Evolutionary conservation across 2,888 invertebrate genomes (phyloP).

Genomic region (Drosophila subsilvestris): DNA sequence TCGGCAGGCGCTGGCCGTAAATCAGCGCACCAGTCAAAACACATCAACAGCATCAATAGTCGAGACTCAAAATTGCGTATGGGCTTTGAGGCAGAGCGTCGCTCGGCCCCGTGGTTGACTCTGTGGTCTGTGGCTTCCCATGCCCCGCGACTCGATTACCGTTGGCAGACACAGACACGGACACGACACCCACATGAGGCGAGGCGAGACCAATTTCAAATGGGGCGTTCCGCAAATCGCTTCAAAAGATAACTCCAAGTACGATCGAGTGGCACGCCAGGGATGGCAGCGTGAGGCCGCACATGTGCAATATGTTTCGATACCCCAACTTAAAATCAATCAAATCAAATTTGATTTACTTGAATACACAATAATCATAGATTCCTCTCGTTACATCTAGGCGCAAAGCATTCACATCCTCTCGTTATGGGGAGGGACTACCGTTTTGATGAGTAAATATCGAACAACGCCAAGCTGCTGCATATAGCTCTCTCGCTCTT

Average conservation of each 20-base stretch:
- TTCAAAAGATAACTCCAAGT: slow-evolving; percentile 36
- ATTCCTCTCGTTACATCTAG: too few species aligned
- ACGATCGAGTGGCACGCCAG: slow-evolving; percentile 1
- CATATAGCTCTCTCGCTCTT: too few species aligned
- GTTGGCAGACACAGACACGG: slow-evolving; percentile 16
- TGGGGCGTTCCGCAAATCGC: slow-evolving; percentile 59
- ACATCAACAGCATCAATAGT: slow-evolving; percentile 61
- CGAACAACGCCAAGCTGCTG: too few species aligned
- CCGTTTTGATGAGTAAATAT: too few species aligned
- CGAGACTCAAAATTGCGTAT: slow-evolving; percentile 2
- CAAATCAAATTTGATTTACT: too few species aligned
- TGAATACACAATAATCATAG: too few species aligned
- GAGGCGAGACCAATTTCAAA: slow-evolving; percentile 36
- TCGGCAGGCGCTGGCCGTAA: slow-evolving; percentile 73
- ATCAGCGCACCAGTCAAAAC: slow-evolving; percentile 74
- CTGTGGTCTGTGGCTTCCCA: slow-evolving; percentile 6
- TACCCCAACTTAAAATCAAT: too few species aligned
- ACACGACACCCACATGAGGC: slow-evolving; percentile 38
- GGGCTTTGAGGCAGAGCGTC: slow-evolving; percentile 1
- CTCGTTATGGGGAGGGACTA: too few species aligned
- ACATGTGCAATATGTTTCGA: not conserved
- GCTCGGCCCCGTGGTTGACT: too few species aligned
- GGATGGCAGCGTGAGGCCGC: slow-evolving; percentile 10
- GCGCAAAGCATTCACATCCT: too few species aligned
- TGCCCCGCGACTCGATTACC: not conserved